These are phyloP conservation scores for Teleogryllus occipitalis DNA, from an alignment of 1,140 invertebrate genomes.

Conservation along the genomic window DNA sequence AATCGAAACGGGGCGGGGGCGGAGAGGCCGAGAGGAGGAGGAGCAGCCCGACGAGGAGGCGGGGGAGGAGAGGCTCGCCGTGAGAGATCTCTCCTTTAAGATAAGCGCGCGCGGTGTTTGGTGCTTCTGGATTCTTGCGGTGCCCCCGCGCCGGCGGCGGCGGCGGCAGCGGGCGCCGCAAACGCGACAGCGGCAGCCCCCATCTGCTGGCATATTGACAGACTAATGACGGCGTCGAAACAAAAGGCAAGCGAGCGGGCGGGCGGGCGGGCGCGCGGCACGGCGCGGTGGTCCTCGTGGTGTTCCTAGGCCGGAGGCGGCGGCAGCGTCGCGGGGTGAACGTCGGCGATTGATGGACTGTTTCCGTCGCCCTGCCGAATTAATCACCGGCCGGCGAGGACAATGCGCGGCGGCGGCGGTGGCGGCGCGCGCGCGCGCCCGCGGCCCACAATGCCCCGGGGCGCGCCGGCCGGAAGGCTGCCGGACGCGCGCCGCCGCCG, in stretches of 20 bases:
- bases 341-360: conserved; percentile 14
- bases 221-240: conserved; percentile 12
- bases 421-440: no score
- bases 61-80: not conserved
- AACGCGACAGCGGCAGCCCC: no score
- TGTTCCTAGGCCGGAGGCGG: not conserved
- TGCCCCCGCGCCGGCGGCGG: not conserved
- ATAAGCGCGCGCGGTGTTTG: not conserved
- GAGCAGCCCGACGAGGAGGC: not conserved
- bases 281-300: no score
- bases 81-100: not conserved
- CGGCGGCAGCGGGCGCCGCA: not conserved
- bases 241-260: conserved; percentile 7
- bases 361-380: conserved; percentile 11
- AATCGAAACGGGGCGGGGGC: no score
- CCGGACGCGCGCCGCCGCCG: not conserved
- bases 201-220: conserved; percentile 16
- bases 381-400: not conserved
- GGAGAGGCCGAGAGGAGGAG: not conserved
- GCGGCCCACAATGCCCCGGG: not conserved
- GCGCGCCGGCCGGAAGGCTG: not conserved
- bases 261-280: no score
- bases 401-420: not conserved
- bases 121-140: conserved; percentile 8
- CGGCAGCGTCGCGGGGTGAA: no score